Evolutionary conservation across 2,113 vertebrate species (phyloP), one percentile per base, ranked within the genome.

Genomic region (Chloropsis cyanopogon): DNA sequence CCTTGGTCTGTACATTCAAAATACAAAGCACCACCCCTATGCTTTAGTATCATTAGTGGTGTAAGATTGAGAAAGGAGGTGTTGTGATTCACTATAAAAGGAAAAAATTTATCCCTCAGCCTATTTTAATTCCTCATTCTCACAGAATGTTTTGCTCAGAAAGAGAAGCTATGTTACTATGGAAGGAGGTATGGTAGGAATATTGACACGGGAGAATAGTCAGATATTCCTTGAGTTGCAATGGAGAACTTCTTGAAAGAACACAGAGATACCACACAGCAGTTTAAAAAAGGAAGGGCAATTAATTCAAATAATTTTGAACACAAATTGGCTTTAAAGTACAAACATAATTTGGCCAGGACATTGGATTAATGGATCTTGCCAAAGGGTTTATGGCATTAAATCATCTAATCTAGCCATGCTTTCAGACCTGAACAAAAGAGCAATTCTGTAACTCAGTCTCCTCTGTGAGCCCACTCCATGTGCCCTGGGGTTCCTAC

Each of bases 281-380:
- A 75, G 49, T 82, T 86, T 70, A 56, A 66, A 81, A 94, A 90
- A 72, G 37, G 41, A 83, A 65, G 52, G 93, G 80, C 71, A 95
- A 83, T 94, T 90, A 96, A 88, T 96, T 88, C 19, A 86, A 92
- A 88, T 94, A 70, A 64, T 77, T 90, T 70, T 94, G 79, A 90
- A 70, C 54, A 90, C 54, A 90, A 93, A 68, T 93, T 95, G 72
- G 75, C 94, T 65, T 92, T 90, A 80, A 92, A 80, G 35, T 66
- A 41, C 54, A 60, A 94, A 59, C 52, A 60, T 18, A 49, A 52
- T 78, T 96, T 94, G 93, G 90, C 90, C 56, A 71, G 63, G 79
- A 92, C 37, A 17, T 23, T 1, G 25, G 35, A 90, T 86, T 83
- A 94, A 90, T 60, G 64, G 39, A 88, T 64, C 64, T 93, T 93